Evolutionary conservation across 2,888 invertebrate genomes (phyloP).

Genomic region (Liopterus haemorrhoidalis): DNA sequence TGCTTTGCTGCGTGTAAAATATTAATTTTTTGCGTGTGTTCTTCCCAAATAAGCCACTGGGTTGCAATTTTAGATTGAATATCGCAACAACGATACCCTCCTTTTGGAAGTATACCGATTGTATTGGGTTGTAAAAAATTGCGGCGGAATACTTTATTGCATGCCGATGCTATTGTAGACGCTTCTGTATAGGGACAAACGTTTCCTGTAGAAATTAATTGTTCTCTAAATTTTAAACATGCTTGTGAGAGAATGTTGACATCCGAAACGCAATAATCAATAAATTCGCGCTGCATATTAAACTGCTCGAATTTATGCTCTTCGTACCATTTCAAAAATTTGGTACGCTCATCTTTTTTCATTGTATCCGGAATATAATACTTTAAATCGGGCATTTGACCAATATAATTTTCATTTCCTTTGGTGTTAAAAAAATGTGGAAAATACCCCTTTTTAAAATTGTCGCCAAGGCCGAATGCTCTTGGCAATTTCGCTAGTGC

Average conservation of each 20-base stretch:
- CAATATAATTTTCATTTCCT: too few species aligned
- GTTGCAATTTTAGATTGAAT: background rate
- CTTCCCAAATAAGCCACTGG: background rate
- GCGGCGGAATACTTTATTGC: background rate
- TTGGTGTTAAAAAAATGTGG: constrained; percentile 31
- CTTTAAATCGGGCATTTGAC: background rate
- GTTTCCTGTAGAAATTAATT: background rate
- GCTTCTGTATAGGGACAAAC: constrained; percentile 1
- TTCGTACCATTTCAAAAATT: background rate
- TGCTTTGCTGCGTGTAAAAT: background rate
- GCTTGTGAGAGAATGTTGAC: background rate
- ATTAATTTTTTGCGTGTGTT: background rate
- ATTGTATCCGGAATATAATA: too few species aligned
- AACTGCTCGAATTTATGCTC: background rate
- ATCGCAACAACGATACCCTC: background rate
- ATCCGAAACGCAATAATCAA: background rate
- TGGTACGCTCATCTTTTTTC: background rate
- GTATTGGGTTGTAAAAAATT: background rate
- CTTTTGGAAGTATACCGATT: background rate
- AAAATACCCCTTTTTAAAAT: constrained; percentile 30
- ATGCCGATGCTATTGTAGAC: background rate
- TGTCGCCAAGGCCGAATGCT: constrained; percentile 23
- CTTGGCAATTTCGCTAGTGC: constrained; percentile 24
- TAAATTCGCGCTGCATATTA: too few species aligned
- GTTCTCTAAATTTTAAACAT: background rate